Evolutionary conservation across 1,140 invertebrate species (phyloP).

Genomic region (Brachionus plicatilis): DNA sequence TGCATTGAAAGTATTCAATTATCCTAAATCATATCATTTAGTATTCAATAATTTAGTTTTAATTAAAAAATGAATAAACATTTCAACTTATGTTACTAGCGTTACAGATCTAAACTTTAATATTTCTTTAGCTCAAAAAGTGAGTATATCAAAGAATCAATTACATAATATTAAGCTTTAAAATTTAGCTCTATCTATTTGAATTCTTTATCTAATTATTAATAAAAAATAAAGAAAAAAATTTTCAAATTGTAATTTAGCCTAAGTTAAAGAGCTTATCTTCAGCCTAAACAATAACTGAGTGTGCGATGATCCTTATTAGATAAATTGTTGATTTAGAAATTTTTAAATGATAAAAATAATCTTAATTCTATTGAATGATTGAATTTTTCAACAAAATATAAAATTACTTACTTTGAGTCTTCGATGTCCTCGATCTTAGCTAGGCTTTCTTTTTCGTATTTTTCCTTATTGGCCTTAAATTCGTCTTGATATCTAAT

Average conservation of each 20-base stretch:
- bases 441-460: constrained; percentile 29
- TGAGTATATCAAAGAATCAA: no score
- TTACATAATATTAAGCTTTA: neutral
- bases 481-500: constrained; percentile 36
- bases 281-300: neutral
- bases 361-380: neutral
- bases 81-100: no score
- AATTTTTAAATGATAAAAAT: neutral
- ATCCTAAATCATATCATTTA: no score
- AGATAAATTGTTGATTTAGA: neutral
- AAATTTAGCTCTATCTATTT: neutral
- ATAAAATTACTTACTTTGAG: constrained; percentile 3
- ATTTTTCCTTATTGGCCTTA: neutral
- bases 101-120: no score
- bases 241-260: neutral
- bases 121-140: no score
- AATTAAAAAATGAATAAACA: no score
- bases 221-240: neutral
- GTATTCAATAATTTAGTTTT: no score
- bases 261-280: neutral
- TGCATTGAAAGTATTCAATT: no score
- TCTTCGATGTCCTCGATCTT: constrained; percentile 41
- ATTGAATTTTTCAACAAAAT: neutral
- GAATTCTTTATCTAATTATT: neutral
- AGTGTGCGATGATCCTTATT: neutral